Evolutionary conservation across 2,113 vertebrate species (phyloP), one percentile per base, ranked within the genome.

Genomic region (Xiphorhynchus elegans): DNA sequence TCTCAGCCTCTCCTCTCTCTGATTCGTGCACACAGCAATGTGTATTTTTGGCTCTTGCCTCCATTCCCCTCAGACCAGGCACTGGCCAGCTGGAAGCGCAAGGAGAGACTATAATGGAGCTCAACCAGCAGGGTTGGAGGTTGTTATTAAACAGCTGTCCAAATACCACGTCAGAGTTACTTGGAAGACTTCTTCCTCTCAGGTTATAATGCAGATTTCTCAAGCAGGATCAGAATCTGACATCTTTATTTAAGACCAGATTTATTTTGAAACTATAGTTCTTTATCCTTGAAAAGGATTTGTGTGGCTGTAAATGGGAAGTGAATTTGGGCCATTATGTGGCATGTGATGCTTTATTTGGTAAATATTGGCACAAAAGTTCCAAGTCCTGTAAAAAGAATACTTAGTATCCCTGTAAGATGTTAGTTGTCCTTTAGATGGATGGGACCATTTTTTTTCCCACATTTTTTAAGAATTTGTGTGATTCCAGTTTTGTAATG

Each of bases 101-200:
- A 85, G 67, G 55, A 90, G 82, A 88, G 90, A 86, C 49, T 90
- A 20, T 52, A 93, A 72, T 44, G 70, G 53, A 92, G 18, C 50
- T 86, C 72, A 74, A 13, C 85, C 67, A 88, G 68, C 39, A 55
- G 68, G 56, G 75, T 85, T 95, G 92, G 72, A 87, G 67, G 82
- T 90, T 94, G 63, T 90, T 93, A 79, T 92, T 95, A 86, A 96
- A 77, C 93, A 94, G 74, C 95, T 97, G 84, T 95, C 90, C 84
- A 97, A 96, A 95, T 83, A 93, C 26, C 26, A 31, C 50, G 50
- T 87, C 78, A 84, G 55, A 88, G 55, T 40, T 90, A 44, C 23
- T 90, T 62, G 89, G 74, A 89, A 74, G 29, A 64, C 40, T 58
- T 93, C 37, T 78, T 93, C 49, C 35, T 93, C 42, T 64, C 12